phyloP scores from a whole-genome alignment of 2,888 invertebrate genomes.

The Crocallis elinguaria region DNA sequence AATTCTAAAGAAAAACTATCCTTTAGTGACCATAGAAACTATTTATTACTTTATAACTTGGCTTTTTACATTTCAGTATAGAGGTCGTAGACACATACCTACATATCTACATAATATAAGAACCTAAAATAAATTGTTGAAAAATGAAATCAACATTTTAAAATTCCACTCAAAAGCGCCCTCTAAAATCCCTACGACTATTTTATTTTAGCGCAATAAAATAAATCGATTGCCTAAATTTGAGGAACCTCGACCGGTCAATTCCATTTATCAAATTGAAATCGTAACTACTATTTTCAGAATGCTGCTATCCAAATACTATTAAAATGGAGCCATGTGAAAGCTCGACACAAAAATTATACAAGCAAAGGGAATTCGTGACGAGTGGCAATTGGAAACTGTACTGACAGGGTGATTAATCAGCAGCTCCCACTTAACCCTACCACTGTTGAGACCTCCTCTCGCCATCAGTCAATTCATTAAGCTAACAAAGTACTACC shows the following conservation, averaged over 20 bases:
- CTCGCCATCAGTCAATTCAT: constrained; percentile 84
- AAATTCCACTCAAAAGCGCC: constrained; percentile 17
- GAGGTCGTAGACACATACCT: too few species aligned
- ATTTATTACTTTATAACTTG: too few species aligned
- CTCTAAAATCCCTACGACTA: constrained; percentile 20
- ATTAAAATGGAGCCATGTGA: constrained; percentile 43
- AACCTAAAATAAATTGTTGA: too few species aligned
- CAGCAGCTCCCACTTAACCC: constrained; percentile 82
- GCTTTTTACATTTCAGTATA: too few species aligned
- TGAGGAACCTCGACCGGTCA: constrained; percentile 32
- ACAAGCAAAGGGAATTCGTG: constrained; percentile 68
- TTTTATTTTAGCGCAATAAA: constrained; percentile 33
- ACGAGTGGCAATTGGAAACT: constrained; percentile 79
- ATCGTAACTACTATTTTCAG: constrained; percentile 43
- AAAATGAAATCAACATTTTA: too few species aligned
- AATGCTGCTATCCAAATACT: constrained; percentile 39
- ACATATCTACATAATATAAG: too few species aligned
- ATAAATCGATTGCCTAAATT: constrained; percentile 36
- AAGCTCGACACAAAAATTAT: constrained; percentile 58
- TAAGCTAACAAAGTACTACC: constrained; percentile 82
- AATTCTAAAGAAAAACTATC: too few species aligned
- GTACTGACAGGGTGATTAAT: constrained; percentile 83
- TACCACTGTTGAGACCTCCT: constrained; percentile 78
- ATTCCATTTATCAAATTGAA: constrained; percentile 52
- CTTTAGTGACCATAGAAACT: too few species aligned